These are phyloP conservation scores for Myotis findleyi DNA, from an alignment of 2,797 vertebrate species.

Conservation along the genomic window DNA sequence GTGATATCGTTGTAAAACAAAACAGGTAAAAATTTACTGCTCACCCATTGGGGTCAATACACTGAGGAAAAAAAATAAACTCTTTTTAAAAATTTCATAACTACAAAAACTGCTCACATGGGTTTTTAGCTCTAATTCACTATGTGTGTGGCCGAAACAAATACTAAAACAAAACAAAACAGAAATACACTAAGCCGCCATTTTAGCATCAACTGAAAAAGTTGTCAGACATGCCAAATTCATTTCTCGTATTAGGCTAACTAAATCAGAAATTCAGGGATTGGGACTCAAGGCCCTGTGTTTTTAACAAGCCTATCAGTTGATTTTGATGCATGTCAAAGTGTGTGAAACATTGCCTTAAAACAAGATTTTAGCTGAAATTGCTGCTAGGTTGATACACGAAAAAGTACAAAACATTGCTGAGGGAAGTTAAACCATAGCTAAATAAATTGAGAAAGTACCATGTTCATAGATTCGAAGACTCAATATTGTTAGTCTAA, in stretches of 20 bases:
- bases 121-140: neutral
- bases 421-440: neutral
- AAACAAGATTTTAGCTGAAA: neutral
- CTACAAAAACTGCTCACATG: neutral
- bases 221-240: neutral
- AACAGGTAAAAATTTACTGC: neutral
- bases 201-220: neutral
- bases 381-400: neutral
- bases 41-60: neutral
- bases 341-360: neutral
- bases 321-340: neutral
- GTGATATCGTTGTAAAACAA: neutral
- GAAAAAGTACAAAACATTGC: neutral
- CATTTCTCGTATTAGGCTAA: neutral
- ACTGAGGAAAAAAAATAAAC: neutral
- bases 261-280: neutral
- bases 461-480: neutral
- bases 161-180: neutral
- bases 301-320: neutral
- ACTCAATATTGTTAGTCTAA: neutral
- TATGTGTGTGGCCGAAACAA: neutral
- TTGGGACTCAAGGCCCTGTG: neutral
- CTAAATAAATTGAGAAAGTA: neutral
- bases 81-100: neutral
- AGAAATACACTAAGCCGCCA: neutral